phyloP scores from a whole-genome alignment of 2,113 vertebrate species.

The Casuarius casuarius region DNA sequence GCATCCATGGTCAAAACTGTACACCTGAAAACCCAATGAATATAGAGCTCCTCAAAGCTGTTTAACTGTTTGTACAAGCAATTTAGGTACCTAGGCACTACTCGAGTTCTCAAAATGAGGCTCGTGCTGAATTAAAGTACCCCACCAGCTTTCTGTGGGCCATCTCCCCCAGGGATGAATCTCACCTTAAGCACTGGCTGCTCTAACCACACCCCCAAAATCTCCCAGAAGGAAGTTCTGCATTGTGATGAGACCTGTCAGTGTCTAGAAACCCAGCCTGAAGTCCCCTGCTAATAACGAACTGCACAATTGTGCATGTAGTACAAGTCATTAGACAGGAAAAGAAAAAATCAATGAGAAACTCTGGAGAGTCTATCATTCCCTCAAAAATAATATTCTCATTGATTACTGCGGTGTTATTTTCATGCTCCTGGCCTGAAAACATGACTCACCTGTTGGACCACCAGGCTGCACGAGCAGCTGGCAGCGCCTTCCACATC shows the following conservation, averaged over 20 bases:
- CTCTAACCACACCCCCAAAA: neutral
- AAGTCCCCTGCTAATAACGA: slow-evolving; percentile 52
- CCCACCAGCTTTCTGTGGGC: neutral
- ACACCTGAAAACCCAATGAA: neutral
- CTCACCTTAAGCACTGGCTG: neutral
- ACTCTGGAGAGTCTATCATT: slow-evolving; percentile 17
- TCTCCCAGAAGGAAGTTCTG: neutral
- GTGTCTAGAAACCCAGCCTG: slow-evolving; percentile 15
- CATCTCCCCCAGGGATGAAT: neutral
- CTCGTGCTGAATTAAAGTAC: rapidly evolving
- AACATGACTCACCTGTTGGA: slow-evolving; percentile 46
- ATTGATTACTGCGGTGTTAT: slow-evolving; percentile 35
- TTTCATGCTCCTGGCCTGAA: slow-evolving; percentile 5
- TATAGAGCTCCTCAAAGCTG: neutral
- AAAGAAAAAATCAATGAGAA: slow-evolving; percentile 40
- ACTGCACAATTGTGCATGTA: slow-evolving; percentile 52
- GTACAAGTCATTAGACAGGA: slow-evolving; percentile 60
- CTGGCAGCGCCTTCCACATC: neutral
- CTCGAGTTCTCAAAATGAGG: neutral
- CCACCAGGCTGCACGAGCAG: slow-evolving; percentile 15
- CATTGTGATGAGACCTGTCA: neutral
- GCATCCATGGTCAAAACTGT: neutral
- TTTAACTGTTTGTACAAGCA: neutral
- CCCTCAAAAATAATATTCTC: slow-evolving; percentile 64
- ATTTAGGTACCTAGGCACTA: neutral